phyloP scores from a whole-genome alignment of 2,797 vertebrate species.

The Artibeus lituratus region DNA sequence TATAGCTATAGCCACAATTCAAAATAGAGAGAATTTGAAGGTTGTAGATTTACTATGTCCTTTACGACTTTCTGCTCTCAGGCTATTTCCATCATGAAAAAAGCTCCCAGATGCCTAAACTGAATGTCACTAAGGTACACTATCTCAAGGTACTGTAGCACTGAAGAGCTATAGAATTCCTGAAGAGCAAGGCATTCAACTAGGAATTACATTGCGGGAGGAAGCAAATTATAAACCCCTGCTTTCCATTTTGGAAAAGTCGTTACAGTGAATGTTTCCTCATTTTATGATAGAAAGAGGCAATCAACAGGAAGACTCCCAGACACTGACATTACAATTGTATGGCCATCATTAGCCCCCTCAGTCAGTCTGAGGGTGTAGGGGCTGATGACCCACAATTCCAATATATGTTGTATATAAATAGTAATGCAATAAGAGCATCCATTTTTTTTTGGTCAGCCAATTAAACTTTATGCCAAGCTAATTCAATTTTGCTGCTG shows the following conservation, averaged over 20 bases:
- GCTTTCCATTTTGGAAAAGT: constrained; percentile 48
- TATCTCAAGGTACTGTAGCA: constrained; percentile 41
- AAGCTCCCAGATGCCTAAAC: constrained; percentile 57
- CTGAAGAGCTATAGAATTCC: constrained; percentile 15
- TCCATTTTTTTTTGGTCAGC: constrained; percentile 80
- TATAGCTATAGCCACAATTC: constrained; percentile 45
- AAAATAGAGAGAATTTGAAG: constrained; percentile 59
- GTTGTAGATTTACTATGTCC: constrained; percentile 41
- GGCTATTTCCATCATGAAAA: constrained; percentile 55
- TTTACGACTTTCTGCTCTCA: constrained; percentile 55
- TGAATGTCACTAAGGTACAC: constrained; percentile 60
- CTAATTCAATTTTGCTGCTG: constrained; percentile 82
- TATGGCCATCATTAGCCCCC: neutral
- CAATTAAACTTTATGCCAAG: constrained; percentile 83
- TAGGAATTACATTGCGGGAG: constrained; percentile 27
- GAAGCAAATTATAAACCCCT: neutral
- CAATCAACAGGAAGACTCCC: neutral
- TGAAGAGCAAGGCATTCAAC: constrained; percentile 33
- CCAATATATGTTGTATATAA: constrained; percentile 70
- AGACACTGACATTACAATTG: neutral
- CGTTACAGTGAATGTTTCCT: constrained; percentile 39
- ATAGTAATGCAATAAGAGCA: constrained; percentile 72
- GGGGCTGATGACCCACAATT: constrained; percentile 26
- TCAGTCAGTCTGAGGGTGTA: constrained; percentile 8
- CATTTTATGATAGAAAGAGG: constrained; percentile 45